Conservation (phyloP, 2,797 vertebrate species). For the Amniataba percoides region DNA sequence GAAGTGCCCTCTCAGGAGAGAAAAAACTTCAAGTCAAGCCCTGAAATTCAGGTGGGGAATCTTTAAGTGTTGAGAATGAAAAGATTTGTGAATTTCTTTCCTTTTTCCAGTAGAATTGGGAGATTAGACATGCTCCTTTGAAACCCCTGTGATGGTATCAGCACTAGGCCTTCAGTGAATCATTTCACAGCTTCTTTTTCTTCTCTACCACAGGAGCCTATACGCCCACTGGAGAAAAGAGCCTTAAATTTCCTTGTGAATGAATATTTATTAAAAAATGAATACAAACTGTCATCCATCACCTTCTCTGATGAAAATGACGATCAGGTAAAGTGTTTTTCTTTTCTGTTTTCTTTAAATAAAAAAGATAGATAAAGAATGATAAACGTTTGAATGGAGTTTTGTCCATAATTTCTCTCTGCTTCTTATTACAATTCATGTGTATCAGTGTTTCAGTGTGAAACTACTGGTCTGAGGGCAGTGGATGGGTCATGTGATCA, state of each 20-base stretch:
- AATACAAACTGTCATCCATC: slow-evolving; percentile 98
- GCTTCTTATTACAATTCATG: background rate
- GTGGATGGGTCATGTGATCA: slow-evolving; percentile 26
- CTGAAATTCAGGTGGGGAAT: slow-evolving; percentile 97
- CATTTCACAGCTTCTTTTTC: slow-evolving; percentile 43
- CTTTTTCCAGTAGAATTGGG: slow-evolving; percentile 20
- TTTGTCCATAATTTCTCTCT: background rate
- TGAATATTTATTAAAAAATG: slow-evolving; percentile 99
- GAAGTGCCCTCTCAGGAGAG: slow-evolving; percentile 98
- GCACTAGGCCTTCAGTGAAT: slow-evolving; percentile 22
- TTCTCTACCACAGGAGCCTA: slow-evolving; percentile 89
- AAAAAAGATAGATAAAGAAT: background rate
- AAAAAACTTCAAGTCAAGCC: slow-evolving; percentile 98
- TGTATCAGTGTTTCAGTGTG: background rate
- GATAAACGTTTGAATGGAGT: background rate
- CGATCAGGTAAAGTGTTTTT: slow-evolving; percentile 91
- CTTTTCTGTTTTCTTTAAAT: background rate
- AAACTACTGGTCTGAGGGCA: background rate
- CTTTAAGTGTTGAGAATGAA: slow-evolving; percentile 17
- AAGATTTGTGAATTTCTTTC: slow-evolving; percentile 17
- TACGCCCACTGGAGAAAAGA: slow-evolving; percentile 98
- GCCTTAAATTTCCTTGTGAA: slow-evolving; percentile 99
- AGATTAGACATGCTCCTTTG: slow-evolving; percentile 23
- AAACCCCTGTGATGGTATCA: slow-evolving; percentile 11
- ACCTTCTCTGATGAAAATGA: slow-evolving; percentile 99